These are phyloP conservation scores for Panopea generosa DNA, from an alignment of 2,888 invertebrate genomes.

Conservation along the genomic window DNA sequence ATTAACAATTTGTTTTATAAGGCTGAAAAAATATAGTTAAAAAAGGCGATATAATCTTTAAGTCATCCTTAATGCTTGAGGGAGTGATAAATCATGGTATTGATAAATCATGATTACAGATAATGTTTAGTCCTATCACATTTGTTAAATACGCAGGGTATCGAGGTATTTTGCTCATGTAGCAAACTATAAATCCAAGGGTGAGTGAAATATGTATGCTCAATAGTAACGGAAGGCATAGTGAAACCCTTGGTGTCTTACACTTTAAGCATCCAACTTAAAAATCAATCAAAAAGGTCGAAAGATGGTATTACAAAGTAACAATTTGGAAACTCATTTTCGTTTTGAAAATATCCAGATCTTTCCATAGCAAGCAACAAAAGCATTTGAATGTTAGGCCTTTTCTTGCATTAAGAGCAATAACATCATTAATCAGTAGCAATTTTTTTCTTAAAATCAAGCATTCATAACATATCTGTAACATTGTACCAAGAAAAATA, in stretches of 20 bases:
- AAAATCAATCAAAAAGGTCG: conserved; percentile 30
- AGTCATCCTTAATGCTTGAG: not conserved
- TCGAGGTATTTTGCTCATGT: conserved; percentile 33
- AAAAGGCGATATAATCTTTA: too few species aligned
- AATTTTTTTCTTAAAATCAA: too few species aligned
- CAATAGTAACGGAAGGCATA: conserved; percentile 3
- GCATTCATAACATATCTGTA: too few species aligned
- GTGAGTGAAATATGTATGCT: conserved; percentile 3
- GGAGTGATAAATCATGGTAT: conserved; percentile 4
- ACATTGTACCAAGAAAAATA: too few species aligned
- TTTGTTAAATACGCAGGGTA: conserved; percentile 57
- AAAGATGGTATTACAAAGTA: conserved; percentile 26
- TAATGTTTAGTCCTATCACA: conserved; percentile 38
- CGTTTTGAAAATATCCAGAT: too few species aligned
- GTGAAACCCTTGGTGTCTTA: conserved; percentile 2
- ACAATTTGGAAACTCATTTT: not conserved
- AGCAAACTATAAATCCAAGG: conserved; percentile 21
- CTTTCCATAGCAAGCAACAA: too few species aligned
- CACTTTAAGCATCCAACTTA: conserved; percentile 19
- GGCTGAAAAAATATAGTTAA: too few species aligned
- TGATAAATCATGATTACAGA: not conserved
- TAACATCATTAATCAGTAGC: too few species aligned
- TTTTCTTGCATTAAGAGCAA: too few species aligned
- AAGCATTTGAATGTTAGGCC: too few species aligned
- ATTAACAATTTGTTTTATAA: too few species aligned